These are phyloP conservation scores for Larimichthys polyactis DNA, from an alignment of 2,113 vertebrate species.

Conservation along the genomic window DNA sequence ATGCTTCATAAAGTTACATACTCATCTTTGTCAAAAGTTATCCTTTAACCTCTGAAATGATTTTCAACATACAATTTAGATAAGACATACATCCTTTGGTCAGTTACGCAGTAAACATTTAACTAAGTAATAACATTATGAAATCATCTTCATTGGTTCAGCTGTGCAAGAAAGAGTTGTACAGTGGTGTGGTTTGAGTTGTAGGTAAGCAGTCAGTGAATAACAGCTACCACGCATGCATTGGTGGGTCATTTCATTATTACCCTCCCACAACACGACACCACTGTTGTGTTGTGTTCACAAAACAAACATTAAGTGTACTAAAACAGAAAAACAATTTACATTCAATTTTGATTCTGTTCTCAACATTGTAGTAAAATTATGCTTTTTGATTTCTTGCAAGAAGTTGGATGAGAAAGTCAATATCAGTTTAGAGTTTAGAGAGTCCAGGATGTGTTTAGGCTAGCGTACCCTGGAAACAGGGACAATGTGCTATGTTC, in stretches of 20 bases:
- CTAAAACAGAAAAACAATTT: constrained; percentile 1
- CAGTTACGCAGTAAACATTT: constrained; percentile 55
- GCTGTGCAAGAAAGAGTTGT: constrained; percentile 48
- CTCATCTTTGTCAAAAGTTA: neutral
- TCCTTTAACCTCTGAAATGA: constrained; percentile 63
- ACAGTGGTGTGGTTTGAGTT: neutral
- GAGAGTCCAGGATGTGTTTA: neutral
- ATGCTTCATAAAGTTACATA: neutral
- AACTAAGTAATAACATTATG: constrained; percentile 22
- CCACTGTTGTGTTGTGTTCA: neutral
- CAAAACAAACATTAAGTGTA: neutral
- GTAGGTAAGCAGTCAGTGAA: neutral
- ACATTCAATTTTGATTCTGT: constrained; percentile 12
- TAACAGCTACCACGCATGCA: neutral
- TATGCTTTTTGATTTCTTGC: constrained; percentile 12
- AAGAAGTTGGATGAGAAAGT: constrained; percentile 33
- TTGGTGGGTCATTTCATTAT: neutral
- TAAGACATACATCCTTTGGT: constrained; percentile 63
- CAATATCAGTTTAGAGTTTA: neutral
- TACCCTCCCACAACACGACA: neutral
- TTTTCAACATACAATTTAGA: constrained; percentile 34
- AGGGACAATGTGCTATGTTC: neutral
- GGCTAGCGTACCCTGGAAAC: neutral
- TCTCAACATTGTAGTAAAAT: neutral
- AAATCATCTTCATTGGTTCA: constrained; percentile 50